phyloP scores from a whole-genome alignment of 2,888 invertebrate genomes.

The Drosophila prostipennis region DNA sequence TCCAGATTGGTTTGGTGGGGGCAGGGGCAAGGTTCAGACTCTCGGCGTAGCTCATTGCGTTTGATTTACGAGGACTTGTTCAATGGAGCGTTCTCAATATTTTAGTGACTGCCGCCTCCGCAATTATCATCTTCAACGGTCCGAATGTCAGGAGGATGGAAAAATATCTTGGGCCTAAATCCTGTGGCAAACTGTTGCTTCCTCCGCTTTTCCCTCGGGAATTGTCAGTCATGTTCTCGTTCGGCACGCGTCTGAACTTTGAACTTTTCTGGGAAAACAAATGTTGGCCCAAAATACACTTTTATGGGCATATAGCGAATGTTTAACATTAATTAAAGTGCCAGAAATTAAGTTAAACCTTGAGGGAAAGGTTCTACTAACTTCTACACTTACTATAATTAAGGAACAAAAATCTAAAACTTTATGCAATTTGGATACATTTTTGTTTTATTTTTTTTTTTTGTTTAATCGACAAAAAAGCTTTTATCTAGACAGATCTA shows the following conservation, averaged over 20 bases:
- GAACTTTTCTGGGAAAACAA: conserved; percentile 55
- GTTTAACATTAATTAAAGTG: conserved; percentile 30
- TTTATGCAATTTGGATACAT: too few species aligned
- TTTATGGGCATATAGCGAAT: conserved; percentile 23
- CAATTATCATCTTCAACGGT: conserved; percentile 57
- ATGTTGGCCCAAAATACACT: conserved; percentile 22
- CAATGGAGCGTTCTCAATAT: conserved; percentile 56
- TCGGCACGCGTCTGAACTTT: conserved; percentile 68
- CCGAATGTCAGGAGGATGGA: conserved; percentile 1
- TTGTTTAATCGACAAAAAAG: too few species aligned
- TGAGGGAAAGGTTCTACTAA: too few species aligned
- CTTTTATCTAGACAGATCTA: too few species aligned
- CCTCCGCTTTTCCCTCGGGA: conserved; percentile 30
- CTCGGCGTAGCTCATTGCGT: conserved; percentile 32
- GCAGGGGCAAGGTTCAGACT: conserved; percentile 2
- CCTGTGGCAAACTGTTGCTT: conserved; percentile 73
- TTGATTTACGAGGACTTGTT: conserved; percentile 60
- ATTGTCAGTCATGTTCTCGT: conserved; percentile 59
- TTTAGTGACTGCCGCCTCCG: conserved; percentile 48
- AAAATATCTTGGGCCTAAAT: conserved; percentile 31
- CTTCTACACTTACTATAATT: too few species aligned
- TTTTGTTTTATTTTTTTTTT: too few species aligned
- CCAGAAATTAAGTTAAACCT: neutral
- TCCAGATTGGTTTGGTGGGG: conserved; percentile 22
- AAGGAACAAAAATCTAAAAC: too few species aligned